A percentile compares a stretch with the other conserved stretches of the same genome.
These are phyloP conservation scores for Blennius ocellaris DNA, from an alignment of 2,113 vertebrate genomes.

Conservation along the genomic window DNA sequence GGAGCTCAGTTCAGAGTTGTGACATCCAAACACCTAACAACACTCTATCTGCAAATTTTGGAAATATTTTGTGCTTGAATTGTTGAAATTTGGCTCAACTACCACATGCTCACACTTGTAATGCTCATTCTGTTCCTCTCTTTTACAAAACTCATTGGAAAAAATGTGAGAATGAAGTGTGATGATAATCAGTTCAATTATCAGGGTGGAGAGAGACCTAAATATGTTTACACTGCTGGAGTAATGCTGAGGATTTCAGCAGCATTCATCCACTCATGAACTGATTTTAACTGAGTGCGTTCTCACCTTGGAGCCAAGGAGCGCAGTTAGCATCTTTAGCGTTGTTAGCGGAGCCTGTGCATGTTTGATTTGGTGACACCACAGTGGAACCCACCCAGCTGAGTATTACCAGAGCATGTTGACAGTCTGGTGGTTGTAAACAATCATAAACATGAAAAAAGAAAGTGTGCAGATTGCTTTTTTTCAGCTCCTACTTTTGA, in stretches of 20 bases:
- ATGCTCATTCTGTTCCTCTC: neutral
- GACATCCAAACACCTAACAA: neutral
- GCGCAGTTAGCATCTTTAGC: too few species aligned
- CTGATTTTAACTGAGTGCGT: neutral
- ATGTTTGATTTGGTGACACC: slow-evolving; percentile 51
- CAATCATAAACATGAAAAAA: slow-evolving; percentile 15
- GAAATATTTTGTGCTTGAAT: too few species aligned
- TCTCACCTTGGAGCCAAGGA: too few species aligned
- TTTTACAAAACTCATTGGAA: neutral
- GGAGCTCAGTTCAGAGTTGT: too few species aligned
- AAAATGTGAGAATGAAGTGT: too few species aligned
- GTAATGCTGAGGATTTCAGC: too few species aligned
- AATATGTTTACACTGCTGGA: neutral
- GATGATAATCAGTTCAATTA: too few species aligned
- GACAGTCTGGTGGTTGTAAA: slow-evolving; percentile 31
- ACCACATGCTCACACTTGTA: too few species aligned
- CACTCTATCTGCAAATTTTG: slow-evolving; percentile 17
- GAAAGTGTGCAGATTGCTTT: neutral
- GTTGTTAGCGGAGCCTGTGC: slow-evolving; percentile 46
- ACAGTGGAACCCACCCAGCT: slow-evolving; percentile 1
- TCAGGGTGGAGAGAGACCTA: too few species aligned
- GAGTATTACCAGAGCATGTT: slow-evolving; percentile 49
- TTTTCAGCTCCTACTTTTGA: neutral
- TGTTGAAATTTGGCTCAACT: too few species aligned
- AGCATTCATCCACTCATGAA: too few species aligned